Evolutionary conservation across 2,797 vertebrate genomes (phyloP), one percentile per base, ranked within the genome.

Genomic region (Acipenser ruthenus): DNA sequence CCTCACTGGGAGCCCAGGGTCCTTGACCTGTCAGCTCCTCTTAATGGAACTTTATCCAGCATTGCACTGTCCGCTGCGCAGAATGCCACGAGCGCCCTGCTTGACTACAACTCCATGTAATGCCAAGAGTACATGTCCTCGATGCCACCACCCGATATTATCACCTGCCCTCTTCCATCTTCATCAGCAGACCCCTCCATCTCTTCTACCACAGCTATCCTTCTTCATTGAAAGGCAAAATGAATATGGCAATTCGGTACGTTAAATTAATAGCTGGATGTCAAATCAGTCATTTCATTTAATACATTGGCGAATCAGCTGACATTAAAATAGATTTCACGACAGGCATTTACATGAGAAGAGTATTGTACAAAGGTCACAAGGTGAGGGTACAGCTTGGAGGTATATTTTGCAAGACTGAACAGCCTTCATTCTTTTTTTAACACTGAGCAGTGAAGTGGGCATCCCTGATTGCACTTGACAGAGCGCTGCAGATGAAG

Each of bases 381-480:
- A 18, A 60, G 49, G 48, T 47, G n/a, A 65, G 50, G 60, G 37
- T 60, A 47, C 48, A 61, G 7, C 65, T 62, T 60, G 12, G 47
- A 62, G 62, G 69, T 72, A 50, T 67, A 75, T 69, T 71, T 71
- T 72, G 67, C 65, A 69, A 68, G 62, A 51, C 65, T 67, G 71
- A 67, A 63, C 65, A 65, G 62, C 65, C 9, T 49, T 72, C 65
- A 65, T 72, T 66, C 68, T 61, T 50, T 67, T 67, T 69, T 60
- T 66, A 55, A 37, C 49, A 67, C 51, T 69, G 65, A 10, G 7
- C 58, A 52, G 18, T 63, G 47, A 18, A 18, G 15, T 18, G 15
- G 47, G 62, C 62, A 68, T 69, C 65, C 51, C 65, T 67, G 60
- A 73, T 65, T 64, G 63, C 61, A 65, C 63, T 52, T 58, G 66